phyloP scores from a whole-genome alignment of 2,113 vertebrate genomes.

The Tyrannus savana region DNA sequence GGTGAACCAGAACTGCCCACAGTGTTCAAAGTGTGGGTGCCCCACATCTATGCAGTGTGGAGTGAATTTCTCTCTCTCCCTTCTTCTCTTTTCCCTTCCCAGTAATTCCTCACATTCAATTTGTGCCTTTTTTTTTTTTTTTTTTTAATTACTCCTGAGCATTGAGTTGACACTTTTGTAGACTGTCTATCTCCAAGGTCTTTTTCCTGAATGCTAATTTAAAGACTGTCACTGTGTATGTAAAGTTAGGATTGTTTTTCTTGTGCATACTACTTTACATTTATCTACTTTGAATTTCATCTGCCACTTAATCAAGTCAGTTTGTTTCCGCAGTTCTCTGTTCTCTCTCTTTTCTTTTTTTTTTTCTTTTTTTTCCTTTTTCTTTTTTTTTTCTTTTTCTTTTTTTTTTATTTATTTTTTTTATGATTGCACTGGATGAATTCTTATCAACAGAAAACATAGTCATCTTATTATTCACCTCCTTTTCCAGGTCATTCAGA shows the following conservation, averaged over 20 bases:
- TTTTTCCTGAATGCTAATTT: slow-evolving; percentile 22
- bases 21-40: background rate
- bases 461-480: background rate
- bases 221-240: background rate
- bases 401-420: background rate
- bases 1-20: background rate
- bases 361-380: background rate
- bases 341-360: background rate
- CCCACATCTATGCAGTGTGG: background rate
- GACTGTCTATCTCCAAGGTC: background rate
- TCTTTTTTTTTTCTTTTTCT: no score
- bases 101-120: background rate
- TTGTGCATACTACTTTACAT: background rate
- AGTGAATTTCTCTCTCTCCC: background rate
- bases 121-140: background rate
- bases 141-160: background rate
- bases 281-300: slow-evolving; percentile 27
- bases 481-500: background rate
- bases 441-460: slow-evolving; percentile 30
- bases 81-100: background rate
- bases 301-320: slow-evolving; percentile 20
- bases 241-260: slow-evolving; percentile 28
- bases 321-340: background rate
- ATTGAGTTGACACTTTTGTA: background rate
- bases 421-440: background rate